phyloP scores from a whole-genome alignment of 2,888 invertebrate genomes.

The Volucella inflata region DNA sequence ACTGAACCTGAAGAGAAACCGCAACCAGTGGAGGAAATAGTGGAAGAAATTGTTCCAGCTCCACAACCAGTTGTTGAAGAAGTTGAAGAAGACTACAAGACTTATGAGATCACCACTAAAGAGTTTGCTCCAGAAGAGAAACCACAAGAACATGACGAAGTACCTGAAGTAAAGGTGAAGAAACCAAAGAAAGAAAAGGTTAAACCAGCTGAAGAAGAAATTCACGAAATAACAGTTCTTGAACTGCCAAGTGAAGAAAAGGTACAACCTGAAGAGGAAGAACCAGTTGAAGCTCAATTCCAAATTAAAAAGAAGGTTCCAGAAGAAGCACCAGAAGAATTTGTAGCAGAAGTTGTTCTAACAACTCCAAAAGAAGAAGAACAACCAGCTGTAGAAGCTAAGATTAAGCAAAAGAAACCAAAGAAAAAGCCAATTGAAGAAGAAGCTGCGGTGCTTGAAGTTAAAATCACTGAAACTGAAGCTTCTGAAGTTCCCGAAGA shows the following conservation, averaged over 20 bases:
- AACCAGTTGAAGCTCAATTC: slow-evolving; percentile 75
- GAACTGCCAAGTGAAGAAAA: slow-evolving; percentile 75
- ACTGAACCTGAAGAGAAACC: slow-evolving; percentile 78
- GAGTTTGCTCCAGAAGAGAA: slow-evolving; percentile 77
- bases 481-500: slow-evolving; percentile 77
- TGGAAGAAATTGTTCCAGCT: slow-evolving; percentile 69
- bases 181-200: slow-evolving; percentile 75
- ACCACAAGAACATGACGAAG: slow-evolving; percentile 73
- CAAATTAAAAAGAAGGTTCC: slow-evolving; percentile 77
- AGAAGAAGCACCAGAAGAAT: slow-evolving; percentile 80
- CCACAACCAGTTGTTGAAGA: slow-evolving; percentile 73
- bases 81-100: slow-evolving; percentile 76
- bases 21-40: slow-evolving; percentile 77
- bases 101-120: slow-evolving; percentile 79
- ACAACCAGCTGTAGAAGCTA: slow-evolving; percentile 72
- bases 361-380: slow-evolving; percentile 79
- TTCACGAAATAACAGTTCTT: slow-evolving; percentile 51
- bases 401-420: slow-evolving; percentile 74
- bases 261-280: slow-evolving; percentile 73
- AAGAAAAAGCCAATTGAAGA: slow-evolving; percentile 75
- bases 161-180: slow-evolving; percentile 77
- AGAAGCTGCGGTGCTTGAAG: slow-evolving; percentile 70
- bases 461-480: slow-evolving; percentile 74
- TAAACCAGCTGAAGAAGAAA: slow-evolving; percentile 59
- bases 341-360: slow-evolving; percentile 79